Evolutionary conservation across 2,888 invertebrate species (phyloP).

Genomic region (Platycnemis pennipes): DNA sequence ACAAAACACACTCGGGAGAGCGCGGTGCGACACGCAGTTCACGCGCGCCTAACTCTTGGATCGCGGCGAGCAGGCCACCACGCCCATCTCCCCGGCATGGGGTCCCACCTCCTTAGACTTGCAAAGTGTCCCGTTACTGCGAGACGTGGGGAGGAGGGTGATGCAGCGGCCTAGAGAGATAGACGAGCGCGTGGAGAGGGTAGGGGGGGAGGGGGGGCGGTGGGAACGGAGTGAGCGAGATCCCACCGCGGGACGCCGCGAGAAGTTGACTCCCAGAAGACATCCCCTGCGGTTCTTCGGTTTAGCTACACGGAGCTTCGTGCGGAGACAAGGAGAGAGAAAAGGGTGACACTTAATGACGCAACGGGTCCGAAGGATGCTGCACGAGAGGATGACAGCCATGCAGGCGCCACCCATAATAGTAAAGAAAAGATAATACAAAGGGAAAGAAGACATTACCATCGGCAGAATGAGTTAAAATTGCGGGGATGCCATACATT

Average conservation of each 20-base stretch:
- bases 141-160: background rate
- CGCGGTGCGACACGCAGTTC: constrained; percentile 11
- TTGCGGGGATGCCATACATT: too few species aligned
- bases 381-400: background rate
- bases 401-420: too few species aligned
- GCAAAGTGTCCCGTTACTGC: constrained; percentile 64
- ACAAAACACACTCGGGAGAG: background rate
- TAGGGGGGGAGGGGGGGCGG: background rate
- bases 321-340: background rate
- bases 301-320: background rate
- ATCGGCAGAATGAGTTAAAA: too few species aligned
- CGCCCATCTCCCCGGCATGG: constrained; percentile 55
- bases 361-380: background rate
- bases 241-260: constrained; percentile 48
- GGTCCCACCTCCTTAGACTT: constrained; percentile 11
- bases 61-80: constrained; percentile 33
- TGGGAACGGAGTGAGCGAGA: constrained; percentile 5
- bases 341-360: background rate
- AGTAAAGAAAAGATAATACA: too few species aligned
- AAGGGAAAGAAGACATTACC: too few species aligned
- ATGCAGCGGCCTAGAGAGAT: constrained; percentile 15
- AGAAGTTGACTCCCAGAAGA: background rate
- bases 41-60: constrained; percentile 30
- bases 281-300: constrained; percentile 4
- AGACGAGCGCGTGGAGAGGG: background rate